phyloP scores from a whole-genome alignment of 2,113 vertebrate genomes.

The Triplophysa rosa region DNA sequence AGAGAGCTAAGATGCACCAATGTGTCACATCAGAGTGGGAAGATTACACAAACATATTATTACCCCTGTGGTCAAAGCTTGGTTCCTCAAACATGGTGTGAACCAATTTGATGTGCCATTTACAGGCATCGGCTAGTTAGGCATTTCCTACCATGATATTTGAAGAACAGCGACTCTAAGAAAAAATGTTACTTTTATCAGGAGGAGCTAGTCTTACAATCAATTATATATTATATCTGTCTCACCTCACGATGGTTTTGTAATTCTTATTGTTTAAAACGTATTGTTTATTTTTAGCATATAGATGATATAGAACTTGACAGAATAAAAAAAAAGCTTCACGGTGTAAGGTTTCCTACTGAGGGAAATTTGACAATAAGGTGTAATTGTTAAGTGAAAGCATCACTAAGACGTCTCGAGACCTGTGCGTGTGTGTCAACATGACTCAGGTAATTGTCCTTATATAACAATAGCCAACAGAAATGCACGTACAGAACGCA shows the following conservation, averaged over 20 bases:
- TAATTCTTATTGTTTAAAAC: too few relatives aligned
- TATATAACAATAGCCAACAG: not conserved
- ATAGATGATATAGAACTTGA: conserved; percentile 35
- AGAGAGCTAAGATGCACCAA: not conserved
- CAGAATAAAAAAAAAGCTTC: conserved; percentile 17
- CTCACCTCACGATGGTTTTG: too few relatives aligned
- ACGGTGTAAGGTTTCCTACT: conserved; percentile 19
- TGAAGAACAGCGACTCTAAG: not conserved
- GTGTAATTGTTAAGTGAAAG: conserved; percentile 4
- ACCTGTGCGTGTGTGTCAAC: not conserved
- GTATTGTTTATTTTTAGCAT: too few relatives aligned
- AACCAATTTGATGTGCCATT: conserved; percentile 29
- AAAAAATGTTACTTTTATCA: too few relatives aligned
- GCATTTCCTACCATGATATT: not conserved
- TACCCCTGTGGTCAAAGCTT: conserved; percentile 35
- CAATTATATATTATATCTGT: too few relatives aligned
- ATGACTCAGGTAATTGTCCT: conserved; percentile 30
- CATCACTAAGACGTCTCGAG: not conserved
- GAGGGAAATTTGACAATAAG: conserved; percentile 19
- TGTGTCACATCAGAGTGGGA: conserved; percentile 16
- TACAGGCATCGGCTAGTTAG: conserved; percentile 28
- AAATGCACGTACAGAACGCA: conserved; percentile 11
- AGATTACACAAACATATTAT: conserved; percentile 45
- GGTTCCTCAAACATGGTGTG: conserved; percentile 50
- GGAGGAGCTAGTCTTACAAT: too few relatives aligned